Evolutionary conservation across 2,888 invertebrate species (phyloP).

Genomic region (Drosophila ustulata): DNA sequence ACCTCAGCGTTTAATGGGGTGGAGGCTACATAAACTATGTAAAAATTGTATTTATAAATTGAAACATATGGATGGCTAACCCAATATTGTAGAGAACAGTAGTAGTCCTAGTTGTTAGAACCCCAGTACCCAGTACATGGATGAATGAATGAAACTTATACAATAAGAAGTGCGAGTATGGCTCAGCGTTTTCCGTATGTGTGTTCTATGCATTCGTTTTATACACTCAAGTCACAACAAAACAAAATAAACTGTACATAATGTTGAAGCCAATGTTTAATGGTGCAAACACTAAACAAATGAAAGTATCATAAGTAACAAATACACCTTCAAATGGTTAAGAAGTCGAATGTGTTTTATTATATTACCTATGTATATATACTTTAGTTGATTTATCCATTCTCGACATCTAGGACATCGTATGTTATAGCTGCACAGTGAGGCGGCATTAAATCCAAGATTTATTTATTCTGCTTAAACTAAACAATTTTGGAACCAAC

Average conservation of each 20-base stretch:
- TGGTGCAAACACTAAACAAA: conserved; percentile 38
- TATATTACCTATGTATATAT: not conserved
- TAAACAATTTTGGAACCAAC: too few relatives aligned
- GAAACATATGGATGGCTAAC: conserved; percentile 37
- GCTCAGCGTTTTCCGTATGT: conserved; percentile 3
- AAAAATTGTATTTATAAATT: conserved; percentile 68
- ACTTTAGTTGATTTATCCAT: too few relatives aligned
- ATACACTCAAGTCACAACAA: conserved; percentile 5
- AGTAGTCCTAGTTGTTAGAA: conserved; percentile 5
- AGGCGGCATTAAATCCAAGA: too few relatives aligned
- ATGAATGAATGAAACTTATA: conserved; percentile 26
- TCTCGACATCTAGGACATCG: too few relatives aligned
- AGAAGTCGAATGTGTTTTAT: conserved; percentile 1
- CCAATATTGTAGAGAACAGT: not conserved
- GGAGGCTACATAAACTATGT: conserved; percentile 66
- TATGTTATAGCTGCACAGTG: too few relatives aligned
- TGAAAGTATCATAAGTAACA: conserved; percentile 29
- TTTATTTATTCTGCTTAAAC: too few relatives aligned
- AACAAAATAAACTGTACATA: conserved; percentile 57
- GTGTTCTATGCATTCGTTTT: conserved; percentile 12
- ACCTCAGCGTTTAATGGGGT: conserved; percentile 71
- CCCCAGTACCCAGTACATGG: conserved; percentile 15
- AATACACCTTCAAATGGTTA: conserved; percentile 6
- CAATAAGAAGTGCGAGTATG: conserved; percentile 15
- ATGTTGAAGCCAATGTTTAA: conserved; percentile 31